phyloP scores from a whole-genome alignment of 2,797 vertebrate species.

The Pipistrellus nathusii region DNA sequence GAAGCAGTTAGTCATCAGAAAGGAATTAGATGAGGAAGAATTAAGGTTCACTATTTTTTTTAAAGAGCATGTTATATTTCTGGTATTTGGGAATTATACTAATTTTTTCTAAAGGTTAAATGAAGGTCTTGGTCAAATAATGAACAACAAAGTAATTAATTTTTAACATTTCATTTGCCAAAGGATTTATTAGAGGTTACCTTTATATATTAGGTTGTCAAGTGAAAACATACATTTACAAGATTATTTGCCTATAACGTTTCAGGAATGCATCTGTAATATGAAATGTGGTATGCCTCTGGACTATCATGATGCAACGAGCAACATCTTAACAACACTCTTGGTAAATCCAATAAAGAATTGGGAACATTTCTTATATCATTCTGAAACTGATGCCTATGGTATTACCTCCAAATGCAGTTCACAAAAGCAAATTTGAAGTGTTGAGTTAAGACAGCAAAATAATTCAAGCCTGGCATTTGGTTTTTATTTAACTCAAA shows the following conservation, averaged over 20 bases:
- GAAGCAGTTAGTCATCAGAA: background rate
- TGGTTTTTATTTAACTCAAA: background rate
- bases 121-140: background rate
- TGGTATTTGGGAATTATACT: background rate
- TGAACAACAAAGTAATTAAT: constrained; percentile 25
- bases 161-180: constrained; percentile 39
- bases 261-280: constrained; percentile 7
- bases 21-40: background rate
- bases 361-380: background rate
- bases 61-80: background rate
- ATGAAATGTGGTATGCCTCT: background rate
- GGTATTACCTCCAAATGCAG: background rate
- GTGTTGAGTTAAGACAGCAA: background rate
- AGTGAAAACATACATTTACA: background rate
- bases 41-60: background rate
- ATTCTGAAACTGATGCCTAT: background rate
- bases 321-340: background rate
- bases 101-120: background rate
- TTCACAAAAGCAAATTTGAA: constrained; percentile 12
- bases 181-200: background rate
- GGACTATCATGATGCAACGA: background rate
- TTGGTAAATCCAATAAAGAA: background rate
- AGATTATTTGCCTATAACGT: background rate
- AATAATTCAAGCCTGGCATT: background rate
- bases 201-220: background rate